A percentile compares a stretch with the other conserved stretches of the same genome.
phyloP scores from a whole-genome alignment of 2,888 invertebrate species.

The Rhamnusium bicolor region DNA sequence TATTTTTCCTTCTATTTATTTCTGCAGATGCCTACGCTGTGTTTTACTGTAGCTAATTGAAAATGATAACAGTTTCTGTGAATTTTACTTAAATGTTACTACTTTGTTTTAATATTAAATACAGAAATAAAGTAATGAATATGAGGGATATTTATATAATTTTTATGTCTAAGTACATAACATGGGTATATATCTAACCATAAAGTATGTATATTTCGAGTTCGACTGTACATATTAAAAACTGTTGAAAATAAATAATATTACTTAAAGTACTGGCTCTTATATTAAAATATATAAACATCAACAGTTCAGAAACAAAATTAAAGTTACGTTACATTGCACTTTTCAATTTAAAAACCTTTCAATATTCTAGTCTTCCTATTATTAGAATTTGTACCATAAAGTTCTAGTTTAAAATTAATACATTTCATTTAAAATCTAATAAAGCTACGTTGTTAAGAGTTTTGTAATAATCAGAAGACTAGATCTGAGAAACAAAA shows the following conservation, averaged over 20 bases:
- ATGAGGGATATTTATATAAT: slow-evolving; percentile 55
- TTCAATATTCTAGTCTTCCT: slow-evolving; percentile 51
- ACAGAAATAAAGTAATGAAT: slow-evolving; percentile 48
- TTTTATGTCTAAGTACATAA: slow-evolving; percentile 60
- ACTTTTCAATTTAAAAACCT: slow-evolving; percentile 54
- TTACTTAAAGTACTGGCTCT: slow-evolving; percentile 72
- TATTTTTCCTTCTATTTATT: too few species aligned
- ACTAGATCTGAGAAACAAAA: slow-evolving; percentile 43
- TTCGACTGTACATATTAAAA: slow-evolving; percentile 66
- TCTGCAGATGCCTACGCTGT: neutral
- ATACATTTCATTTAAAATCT: slow-evolving; percentile 50
- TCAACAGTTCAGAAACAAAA: slow-evolving; percentile 70
- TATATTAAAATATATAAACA: slow-evolving; percentile 71
- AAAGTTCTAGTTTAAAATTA: slow-evolving; percentile 45
- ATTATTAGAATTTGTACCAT: slow-evolving; percentile 57
- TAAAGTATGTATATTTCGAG: slow-evolving; percentile 51
- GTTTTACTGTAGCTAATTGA: neutral
- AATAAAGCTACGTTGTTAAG: slow-evolving; percentile 57
- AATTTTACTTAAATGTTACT: slow-evolving; percentile 12
- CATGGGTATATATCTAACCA: slow-evolving; percentile 54
- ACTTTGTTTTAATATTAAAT: slow-evolving; percentile 39
- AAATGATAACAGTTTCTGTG: slow-evolving; percentile 8
- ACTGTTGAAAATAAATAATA: slow-evolving; percentile 68
- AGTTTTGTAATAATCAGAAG: slow-evolving; percentile 45
- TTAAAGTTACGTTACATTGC: slow-evolving; percentile 65